Conservation (phyloP, 2,797 vertebrate species). For the Syndactyla subalaris region DNA sequence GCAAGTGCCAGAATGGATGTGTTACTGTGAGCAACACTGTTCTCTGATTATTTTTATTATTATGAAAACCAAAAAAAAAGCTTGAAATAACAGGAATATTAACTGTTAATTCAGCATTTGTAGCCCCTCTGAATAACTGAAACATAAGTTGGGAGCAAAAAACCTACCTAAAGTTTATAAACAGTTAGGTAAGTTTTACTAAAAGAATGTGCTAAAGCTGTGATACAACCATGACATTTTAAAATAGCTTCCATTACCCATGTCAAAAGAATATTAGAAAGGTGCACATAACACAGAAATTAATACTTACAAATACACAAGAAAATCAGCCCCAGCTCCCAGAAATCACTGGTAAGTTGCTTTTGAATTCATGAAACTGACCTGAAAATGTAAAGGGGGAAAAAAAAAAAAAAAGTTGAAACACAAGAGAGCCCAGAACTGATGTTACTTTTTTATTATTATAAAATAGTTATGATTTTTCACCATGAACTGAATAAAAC, state of each 20-base stretch:
- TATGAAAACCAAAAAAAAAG: not conserved
- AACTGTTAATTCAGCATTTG: not conserved
- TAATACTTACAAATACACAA: conserved; percentile 95
- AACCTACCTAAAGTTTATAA: not conserved
- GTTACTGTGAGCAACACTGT: not conserved
- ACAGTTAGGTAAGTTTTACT: not conserved
- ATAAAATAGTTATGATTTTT: conserved; percentile 19
- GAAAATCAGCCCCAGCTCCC: conserved; percentile 92
- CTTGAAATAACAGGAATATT: not conserved
- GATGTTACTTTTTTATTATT: not conserved
- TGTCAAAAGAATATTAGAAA: conserved; percentile 8
- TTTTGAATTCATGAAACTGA: conserved; percentile 98
- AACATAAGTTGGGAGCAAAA: not conserved
- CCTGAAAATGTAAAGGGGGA: conserved; percentile 79
- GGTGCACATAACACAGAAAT: not conserved
- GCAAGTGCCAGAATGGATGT: not conserved
- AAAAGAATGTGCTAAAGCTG: not conserved
- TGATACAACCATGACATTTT: not conserved
- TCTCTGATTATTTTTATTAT: not conserved
- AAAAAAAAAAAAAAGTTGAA: conserved; percentile 37
- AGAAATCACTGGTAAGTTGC: conserved; percentile 92
- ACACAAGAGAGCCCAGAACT: not conserved
- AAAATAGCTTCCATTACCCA: not conserved
- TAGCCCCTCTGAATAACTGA: not conserved
- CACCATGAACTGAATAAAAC: conserved; percentile 13